phyloP scores from a whole-genome alignment of 2,113 vertebrate genomes.

The Anguilla japonica region DNA sequence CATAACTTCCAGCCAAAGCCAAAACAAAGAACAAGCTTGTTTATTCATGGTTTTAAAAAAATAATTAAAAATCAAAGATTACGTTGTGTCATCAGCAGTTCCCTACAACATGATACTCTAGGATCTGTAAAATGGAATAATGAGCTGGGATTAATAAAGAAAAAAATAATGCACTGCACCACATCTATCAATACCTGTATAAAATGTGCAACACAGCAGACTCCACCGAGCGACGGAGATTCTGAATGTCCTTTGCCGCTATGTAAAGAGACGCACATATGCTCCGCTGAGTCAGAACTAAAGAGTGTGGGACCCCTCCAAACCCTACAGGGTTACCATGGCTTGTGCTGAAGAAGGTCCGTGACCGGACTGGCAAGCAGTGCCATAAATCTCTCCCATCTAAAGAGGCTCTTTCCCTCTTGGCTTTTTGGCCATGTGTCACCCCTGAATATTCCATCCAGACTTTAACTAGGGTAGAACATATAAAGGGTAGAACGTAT shows the following conservation, averaged over 20 bases:
- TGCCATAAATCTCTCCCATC: constrained; percentile 12
- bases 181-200: not conserved
- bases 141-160: not conserved
- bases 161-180: not conserved
- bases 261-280: not conserved
- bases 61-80: not conserved
- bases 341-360: not conserved
- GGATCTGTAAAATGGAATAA: not conserved
- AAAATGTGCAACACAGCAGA: not conserved
- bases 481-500: not conserved
- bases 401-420: not conserved
- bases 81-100: not conserved
- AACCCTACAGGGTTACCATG: not conserved
- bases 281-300: not conserved
- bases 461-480: not conserved
- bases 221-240: not conserved
- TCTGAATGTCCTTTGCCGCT: not conserved
- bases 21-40: not conserved
- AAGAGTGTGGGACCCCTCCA: not conserved
- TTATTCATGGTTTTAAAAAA: not conserved
- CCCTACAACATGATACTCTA: not conserved
- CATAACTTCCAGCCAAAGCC: not conserved
- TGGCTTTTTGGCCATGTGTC: not conserved
- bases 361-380: constrained; percentile 21
- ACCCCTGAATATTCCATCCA: not conserved